A percentile compares a stretch with the other conserved stretches of the same genome.
phyloP scores from a whole-genome alignment of 2,888 invertebrate species.

The Deilephila porcellus region DNA sequence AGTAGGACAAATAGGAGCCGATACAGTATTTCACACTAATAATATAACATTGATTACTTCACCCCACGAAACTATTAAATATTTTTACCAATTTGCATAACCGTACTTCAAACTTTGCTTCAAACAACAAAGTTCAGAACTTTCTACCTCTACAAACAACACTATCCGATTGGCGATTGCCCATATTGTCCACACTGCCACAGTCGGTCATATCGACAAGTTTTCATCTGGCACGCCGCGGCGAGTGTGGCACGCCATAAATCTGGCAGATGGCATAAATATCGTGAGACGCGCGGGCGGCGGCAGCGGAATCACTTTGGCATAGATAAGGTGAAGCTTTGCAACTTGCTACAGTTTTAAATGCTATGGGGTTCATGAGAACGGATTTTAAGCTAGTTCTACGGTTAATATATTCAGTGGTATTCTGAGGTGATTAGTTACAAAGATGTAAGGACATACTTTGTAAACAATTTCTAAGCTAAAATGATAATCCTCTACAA shows the following conservation, averaged over 20 bases:
- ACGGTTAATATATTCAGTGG: too few relatives aligned
- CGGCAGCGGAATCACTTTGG: slow-evolving; percentile 65
- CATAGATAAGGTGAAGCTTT: slow-evolving; percentile 65
- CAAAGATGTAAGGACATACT: too few relatives aligned
- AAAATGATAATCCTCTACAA: too few relatives aligned
- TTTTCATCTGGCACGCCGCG: slow-evolving; percentile 32
- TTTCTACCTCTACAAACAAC: background rate
- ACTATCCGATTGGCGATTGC: background rate
- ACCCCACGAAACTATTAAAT: too few relatives aligned
- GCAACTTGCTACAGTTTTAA: slow-evolving; percentile 45
- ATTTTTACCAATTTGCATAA: too few relatives aligned
- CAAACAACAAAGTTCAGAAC: background rate
- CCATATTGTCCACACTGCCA: slow-evolving; percentile 4
- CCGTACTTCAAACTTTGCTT: background rate
- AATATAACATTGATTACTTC: too few relatives aligned
- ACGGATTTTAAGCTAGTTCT: background rate
- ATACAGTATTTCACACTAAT: too few relatives aligned
- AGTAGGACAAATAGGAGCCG: too few relatives aligned
- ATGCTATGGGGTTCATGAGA: slow-evolving; percentile 35
- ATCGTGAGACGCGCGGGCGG: slow-evolving; percentile 50
- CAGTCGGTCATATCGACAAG: slow-evolving; percentile 34
- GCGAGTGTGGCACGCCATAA: slow-evolving; percentile 37
- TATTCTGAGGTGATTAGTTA: too few relatives aligned
- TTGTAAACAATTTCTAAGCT: too few relatives aligned
- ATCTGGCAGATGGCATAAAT: slow-evolving; percentile 57